Percentiles rank a stretch among this genome's conserved stretches.
phyloP scores from a whole-genome alignment of 2,888 invertebrate genomes.

The Caenorhabditis japonica region DNA sequence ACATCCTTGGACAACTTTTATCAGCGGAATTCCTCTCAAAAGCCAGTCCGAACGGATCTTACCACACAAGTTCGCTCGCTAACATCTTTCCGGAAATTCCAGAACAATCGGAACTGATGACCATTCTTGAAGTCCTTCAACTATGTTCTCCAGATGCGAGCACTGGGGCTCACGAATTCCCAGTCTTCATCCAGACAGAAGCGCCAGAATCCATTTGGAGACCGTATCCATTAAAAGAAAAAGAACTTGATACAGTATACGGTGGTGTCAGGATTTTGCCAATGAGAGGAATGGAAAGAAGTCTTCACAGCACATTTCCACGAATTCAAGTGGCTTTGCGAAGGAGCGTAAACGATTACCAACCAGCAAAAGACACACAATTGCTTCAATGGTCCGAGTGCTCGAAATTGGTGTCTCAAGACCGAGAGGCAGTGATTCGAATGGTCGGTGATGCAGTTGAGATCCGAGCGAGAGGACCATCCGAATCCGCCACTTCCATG shows the following conservation, averaged over 20 bases:
- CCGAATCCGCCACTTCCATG: conserved; percentile 72
- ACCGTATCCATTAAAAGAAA: conserved; percentile 78
- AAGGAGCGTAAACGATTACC: conserved; percentile 80
- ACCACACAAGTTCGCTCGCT: conserved; percentile 85
- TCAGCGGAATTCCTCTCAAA: conserved; percentile 79
- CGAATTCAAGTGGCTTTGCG: conserved; percentile 82
- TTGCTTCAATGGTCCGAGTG: conserved; percentile 82
- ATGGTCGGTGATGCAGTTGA: conserved; percentile 68
- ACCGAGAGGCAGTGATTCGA: conserved; percentile 83
- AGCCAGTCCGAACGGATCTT: conserved; percentile 83
- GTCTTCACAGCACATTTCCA: conserved; percentile 84
- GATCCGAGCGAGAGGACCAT: conserved; percentile 79
- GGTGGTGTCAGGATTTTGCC: conserved; percentile 78
- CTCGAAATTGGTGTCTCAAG: conserved; percentile 83
- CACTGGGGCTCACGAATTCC: conserved; percentile 83
- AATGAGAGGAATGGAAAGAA: conserved; percentile 80
- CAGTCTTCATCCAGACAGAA: conserved; percentile 81
- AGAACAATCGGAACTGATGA: conserved; percentile 83
- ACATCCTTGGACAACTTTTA: conserved; percentile 83
- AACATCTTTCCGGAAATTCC: conserved; percentile 83
- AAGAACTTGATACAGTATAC: conserved; percentile 32
- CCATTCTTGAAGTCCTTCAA: conserved; percentile 83
- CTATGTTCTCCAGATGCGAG: conserved; percentile 76
- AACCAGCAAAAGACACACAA: conserved; percentile 80
- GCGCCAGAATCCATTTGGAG: conserved; percentile 68